These are phyloP conservation scores for Ramphastos sulfuratus DNA, from an alignment of 2,113 vertebrate genomes.

Conservation along the genomic window DNA sequence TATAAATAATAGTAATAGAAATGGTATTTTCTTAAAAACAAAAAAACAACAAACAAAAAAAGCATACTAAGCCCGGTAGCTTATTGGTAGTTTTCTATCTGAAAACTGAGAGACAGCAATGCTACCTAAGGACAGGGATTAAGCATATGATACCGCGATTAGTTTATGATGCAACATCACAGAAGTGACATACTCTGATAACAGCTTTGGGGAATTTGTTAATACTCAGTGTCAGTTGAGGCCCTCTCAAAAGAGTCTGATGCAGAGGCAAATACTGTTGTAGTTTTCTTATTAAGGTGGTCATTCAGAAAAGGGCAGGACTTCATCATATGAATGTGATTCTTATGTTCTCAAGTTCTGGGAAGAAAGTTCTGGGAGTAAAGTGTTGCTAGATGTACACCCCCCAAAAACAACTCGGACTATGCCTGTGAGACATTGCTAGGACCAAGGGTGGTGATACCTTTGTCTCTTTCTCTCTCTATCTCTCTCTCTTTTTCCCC, in stretches of 20 bases:
- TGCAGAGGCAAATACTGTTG: not conserved
- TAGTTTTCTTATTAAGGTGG: not conserved
- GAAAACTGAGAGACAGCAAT: not conserved
- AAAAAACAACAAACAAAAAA: not conserved
- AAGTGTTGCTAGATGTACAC: too few relatives aligned
- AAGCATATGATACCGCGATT: not conserved
- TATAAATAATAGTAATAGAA: not conserved
- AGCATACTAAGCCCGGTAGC: not conserved
- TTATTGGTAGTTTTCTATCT: not conserved
- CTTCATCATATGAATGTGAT: not conserved
- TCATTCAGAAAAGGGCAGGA: not conserved
- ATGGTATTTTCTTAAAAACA: not conserved
- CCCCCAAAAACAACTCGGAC: too few relatives aligned
- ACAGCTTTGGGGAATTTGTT: not conserved
- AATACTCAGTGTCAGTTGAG: not conserved
- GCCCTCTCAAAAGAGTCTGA: not conserved
- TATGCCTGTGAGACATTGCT: too few relatives aligned
- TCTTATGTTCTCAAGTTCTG: not conserved
- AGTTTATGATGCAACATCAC: not conserved
- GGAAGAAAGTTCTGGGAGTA: not conserved
- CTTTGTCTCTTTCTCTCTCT: too few relatives aligned
- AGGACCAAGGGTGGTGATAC: too few relatives aligned
- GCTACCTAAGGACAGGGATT: not conserved
- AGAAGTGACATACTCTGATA: not conserved
- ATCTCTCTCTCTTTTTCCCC: too few relatives aligned